phyloP scores from a whole-genome alignment of 1,140 invertebrate species.

The Coenobita brevimanus region DNA sequence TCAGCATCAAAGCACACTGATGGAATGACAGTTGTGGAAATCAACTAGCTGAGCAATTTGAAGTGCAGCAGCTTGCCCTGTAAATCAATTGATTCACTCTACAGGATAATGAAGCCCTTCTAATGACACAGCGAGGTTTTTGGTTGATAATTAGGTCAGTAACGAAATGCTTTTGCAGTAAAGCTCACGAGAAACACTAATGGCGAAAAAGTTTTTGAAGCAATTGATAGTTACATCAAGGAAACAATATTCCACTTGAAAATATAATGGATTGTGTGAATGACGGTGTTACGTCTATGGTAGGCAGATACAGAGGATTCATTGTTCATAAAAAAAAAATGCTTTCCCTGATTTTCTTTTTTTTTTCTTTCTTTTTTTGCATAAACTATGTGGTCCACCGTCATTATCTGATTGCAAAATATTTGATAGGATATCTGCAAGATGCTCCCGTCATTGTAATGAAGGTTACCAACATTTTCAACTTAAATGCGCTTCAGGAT shows the following conservation, averaged over 20 bases:
- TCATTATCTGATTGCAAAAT: too few species aligned
- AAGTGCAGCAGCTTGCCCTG: conserved; percentile 4
- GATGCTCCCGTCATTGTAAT: too few species aligned
- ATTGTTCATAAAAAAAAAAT: too few species aligned
- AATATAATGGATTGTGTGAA: neutral
- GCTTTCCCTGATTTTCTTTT: too few species aligned
- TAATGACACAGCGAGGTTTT: neutral
- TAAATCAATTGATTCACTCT: conserved; percentile 1
- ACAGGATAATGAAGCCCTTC: neutral
- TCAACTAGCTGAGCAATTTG: neutral
- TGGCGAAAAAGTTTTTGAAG: neutral
- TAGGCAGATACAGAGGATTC: too few species aligned
- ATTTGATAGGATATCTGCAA: too few species aligned
- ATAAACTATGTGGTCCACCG: too few species aligned
- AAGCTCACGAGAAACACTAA: too few species aligned
- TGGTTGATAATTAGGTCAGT: neutral
- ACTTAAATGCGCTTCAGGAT: too few species aligned
- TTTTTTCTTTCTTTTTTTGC: too few species aligned
- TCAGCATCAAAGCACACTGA: neutral
- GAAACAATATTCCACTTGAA: neutral
- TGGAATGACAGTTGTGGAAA: neutral
- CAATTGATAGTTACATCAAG: neutral
- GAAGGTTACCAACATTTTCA: too few species aligned
- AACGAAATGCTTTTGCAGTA: neutral
- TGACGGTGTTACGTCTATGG: neutral